These are phyloP conservation scores for Glossophaga mutica DNA, from an alignment of 2,797 vertebrate genomes.

Conservation along the genomic window DNA sequence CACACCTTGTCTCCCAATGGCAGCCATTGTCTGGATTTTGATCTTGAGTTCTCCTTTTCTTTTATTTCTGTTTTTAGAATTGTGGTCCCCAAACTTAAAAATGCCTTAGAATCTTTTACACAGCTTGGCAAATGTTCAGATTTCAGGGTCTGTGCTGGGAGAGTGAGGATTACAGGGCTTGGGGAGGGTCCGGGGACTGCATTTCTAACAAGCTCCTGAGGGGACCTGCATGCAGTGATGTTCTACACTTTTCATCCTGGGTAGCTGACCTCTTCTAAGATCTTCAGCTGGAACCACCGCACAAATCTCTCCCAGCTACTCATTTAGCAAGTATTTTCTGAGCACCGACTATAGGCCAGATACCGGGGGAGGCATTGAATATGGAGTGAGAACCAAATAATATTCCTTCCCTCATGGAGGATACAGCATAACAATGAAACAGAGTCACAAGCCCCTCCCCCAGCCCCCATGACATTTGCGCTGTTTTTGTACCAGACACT, in stretches of 20 bases:
- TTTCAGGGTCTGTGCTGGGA: neutral
- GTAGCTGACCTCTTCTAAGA: neutral
- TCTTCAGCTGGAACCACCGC: neutral
- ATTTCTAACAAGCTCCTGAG: neutral
- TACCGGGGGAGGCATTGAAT: neutral
- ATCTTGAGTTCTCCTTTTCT: neutral
- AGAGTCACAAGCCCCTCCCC: neutral
- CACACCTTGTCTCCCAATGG: neutral
- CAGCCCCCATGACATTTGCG: neutral
- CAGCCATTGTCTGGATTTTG: rapidly evolving
- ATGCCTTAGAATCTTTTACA: neutral
- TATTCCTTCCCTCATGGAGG: neutral
- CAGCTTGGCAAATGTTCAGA: neutral
- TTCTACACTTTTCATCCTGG: neutral
- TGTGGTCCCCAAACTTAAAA: neutral
- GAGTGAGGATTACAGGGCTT: neutral
- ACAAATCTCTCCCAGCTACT: neutral
- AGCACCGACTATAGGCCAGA: neutral
- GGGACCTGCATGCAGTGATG: rapidly evolving
- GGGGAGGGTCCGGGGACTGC: neutral
- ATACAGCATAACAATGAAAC: neutral
- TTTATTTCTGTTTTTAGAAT: neutral
- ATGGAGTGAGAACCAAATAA: neutral
- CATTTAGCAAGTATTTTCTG: neutral
- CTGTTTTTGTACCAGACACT: neutral